Conservation (phyloP, 2,113 vertebrate species). For the Centropus bengalensis region DNA sequence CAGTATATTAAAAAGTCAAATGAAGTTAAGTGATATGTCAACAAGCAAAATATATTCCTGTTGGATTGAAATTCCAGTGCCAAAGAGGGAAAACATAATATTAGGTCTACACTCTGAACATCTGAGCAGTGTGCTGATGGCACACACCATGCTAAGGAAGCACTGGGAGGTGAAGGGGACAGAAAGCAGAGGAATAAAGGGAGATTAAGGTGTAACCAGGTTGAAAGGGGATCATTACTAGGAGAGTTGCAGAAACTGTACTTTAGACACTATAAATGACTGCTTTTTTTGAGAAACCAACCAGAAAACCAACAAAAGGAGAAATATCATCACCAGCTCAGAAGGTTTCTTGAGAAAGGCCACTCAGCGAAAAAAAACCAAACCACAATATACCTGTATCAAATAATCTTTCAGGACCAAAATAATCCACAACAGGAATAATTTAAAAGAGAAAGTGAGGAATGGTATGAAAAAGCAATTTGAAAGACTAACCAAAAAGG, state of each 20-base stretch:
- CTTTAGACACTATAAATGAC: neutral
- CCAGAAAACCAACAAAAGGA: slow-evolving; percentile 16
- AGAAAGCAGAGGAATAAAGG: neutral
- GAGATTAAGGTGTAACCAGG: neutral
- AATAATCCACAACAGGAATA: slow-evolving; percentile 1
- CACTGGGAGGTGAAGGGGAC: neutral
- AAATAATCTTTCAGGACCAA: neutral
- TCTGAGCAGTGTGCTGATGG: neutral
- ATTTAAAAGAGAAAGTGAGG: neutral
- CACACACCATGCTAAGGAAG: neutral
- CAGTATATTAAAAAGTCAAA: neutral
- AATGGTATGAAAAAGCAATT: slow-evolving; percentile 21
- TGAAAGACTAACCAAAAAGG: neutral
- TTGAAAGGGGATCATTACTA: neutral
- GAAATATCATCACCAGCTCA: neutral
- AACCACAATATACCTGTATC: neutral
- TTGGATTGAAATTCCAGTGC: neutral
- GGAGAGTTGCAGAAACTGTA: neutral
- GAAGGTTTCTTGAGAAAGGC: neutral
- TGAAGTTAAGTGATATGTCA: neutral
- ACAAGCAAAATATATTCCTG: neutral
- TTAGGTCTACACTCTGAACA: neutral
- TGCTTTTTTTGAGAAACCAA: neutral
- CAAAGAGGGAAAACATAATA: neutral
- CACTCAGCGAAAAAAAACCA: neutral